These are phyloP conservation scores for Drosophila pruinosa DNA, from an alignment of 1,140 invertebrate species.

Conservation along the genomic window DNA sequence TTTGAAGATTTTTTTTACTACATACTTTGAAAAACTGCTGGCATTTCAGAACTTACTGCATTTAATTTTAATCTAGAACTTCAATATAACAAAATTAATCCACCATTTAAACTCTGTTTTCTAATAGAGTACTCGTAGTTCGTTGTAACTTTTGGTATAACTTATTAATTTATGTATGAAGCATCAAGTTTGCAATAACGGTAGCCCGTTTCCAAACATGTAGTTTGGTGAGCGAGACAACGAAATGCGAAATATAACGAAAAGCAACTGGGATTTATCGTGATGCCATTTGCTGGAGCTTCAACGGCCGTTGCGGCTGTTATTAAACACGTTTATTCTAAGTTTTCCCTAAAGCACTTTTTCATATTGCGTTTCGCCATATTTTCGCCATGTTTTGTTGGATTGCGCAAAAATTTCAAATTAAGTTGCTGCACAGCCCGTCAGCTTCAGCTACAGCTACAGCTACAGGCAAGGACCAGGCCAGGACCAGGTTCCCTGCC, in stretches of 20 bases:
- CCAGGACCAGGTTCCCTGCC: not conserved
- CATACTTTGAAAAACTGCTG: too few relatives aligned
- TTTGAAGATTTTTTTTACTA: too few relatives aligned
- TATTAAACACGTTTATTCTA: conserved; percentile 81
- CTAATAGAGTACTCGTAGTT: not conserved
- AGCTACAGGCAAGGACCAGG: too few relatives aligned
- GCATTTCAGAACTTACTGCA: too few relatives aligned
- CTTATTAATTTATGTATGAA: conserved; percentile 2
- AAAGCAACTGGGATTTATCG: conserved; percentile 43
- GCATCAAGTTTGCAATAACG: conserved; percentile 29
- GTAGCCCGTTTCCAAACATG: conserved; percentile 9
- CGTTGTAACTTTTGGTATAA: not conserved
- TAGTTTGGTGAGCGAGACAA: not conserved
- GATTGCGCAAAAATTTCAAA: conserved; percentile 81
- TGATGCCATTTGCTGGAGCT: conserved; percentile 2
- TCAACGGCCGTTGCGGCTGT: conserved; percentile 47
- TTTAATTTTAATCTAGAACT: not conserved
- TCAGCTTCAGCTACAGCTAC: not conserved
- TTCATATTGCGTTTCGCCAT: conserved; percentile 76
- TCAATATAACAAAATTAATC: not conserved
- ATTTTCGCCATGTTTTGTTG: conserved; percentile 77
- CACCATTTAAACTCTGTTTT: not conserved
- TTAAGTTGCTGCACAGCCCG: conserved; percentile 68
- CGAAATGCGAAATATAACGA: conserved; percentile 24
- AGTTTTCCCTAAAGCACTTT: conserved; percentile 74